Conservation (phyloP, 2,888 invertebrate genomes). For the Lasioglossum oenotherae region DNA sequence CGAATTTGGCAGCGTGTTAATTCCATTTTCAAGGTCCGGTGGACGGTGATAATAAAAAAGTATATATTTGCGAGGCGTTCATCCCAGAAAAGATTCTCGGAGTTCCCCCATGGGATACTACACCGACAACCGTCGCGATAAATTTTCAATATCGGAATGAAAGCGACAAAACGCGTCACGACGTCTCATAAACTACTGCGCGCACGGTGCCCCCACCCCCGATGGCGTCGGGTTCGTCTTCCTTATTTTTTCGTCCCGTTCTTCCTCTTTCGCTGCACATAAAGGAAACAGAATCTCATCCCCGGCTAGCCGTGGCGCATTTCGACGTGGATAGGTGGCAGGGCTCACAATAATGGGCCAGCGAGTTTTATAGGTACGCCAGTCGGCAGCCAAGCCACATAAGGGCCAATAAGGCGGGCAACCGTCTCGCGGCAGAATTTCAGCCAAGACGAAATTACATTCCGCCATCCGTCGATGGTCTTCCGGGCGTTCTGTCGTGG, state of each 20-base stretch:
- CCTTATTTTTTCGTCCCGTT: background rate
- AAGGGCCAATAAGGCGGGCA: constrained; percentile 78
- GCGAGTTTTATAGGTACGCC: constrained; percentile 80
- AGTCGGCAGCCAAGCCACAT: constrained; percentile 72
- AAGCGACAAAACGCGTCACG: constrained; percentile 5
- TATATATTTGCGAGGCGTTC: background rate
- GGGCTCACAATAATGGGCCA: constrained; percentile 77
- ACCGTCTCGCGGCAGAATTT: constrained; percentile 75
- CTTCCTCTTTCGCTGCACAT: constrained; percentile 30
- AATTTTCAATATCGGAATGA: constrained; percentile 40
- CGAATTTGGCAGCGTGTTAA: background rate
- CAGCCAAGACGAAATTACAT: constrained; percentile 82
- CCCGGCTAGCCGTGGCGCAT: constrained; percentile 32
- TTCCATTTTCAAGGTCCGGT: background rate
- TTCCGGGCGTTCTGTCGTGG: constrained; percentile 45
- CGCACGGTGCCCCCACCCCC: background rate
- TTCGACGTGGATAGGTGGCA: constrained; percentile 61
- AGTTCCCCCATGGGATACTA: background rate
- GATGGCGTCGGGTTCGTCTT: constrained; percentile 19
- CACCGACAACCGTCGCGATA: constrained; percentile 20
- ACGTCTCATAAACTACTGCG: constrained; percentile 54
- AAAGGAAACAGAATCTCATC: constrained; percentile 58
- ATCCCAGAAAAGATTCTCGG: background rate
- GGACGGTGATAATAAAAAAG: background rate
- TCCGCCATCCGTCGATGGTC: constrained; percentile 74